Evolutionary conservation across 2,113 vertebrate genomes (phyloP).

Genomic region (Solea solea): DNA sequence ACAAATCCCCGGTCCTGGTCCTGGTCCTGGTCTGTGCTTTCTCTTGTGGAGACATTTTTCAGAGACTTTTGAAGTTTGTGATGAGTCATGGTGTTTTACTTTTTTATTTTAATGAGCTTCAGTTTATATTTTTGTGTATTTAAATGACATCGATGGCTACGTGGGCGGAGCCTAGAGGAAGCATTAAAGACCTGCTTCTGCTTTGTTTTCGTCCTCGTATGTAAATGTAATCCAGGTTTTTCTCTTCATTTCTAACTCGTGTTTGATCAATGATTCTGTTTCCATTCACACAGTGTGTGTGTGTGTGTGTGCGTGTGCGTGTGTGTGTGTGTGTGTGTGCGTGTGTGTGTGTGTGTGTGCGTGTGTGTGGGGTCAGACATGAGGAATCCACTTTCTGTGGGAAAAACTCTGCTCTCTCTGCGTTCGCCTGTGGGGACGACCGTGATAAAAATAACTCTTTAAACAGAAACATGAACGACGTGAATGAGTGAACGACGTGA

Average conservation of each 20-base stretch:
- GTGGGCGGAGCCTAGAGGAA: not conserved
- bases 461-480: conserved; percentile 21
- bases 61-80: no score
- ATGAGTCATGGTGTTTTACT: not conserved
- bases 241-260: not conserved
- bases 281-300: not conserved
- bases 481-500: conserved; percentile 11
- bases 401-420: conserved; percentile 65
- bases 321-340: no score
- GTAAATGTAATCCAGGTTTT: not conserved
- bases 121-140: conserved; percentile 4
- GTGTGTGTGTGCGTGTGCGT: no score
- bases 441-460: conserved; percentile 59
- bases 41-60: no score
- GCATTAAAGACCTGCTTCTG: not conserved
- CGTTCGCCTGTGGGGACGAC: conserved; percentile 38
- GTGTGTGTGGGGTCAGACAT: conserved; percentile 57
- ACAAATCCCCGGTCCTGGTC: no score
- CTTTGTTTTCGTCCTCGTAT: conserved; percentile 1
- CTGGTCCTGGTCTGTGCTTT: no score
- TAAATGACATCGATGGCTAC: conserved; percentile 8
- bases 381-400: conserved; percentile 78
- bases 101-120: conserved; percentile 10
- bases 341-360: no score
- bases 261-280: conserved; percentile 37